Base-by-base conservation (phyloP, 1,140 invertebrate genomes). In the Himalopsyche phryganea region DNA sequence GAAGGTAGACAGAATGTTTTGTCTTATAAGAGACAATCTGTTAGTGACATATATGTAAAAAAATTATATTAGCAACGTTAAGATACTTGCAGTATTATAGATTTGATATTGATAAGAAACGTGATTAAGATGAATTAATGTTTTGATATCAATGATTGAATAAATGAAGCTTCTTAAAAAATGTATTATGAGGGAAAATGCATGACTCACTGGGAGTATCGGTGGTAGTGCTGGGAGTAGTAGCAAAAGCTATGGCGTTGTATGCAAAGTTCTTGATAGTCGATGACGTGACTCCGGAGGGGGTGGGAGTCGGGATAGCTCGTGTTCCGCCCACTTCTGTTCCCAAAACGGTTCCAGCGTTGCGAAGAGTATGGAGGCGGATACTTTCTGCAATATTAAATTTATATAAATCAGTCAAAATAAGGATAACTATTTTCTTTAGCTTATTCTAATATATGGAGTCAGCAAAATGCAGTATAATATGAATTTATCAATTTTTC, bases 311-410 rank as follows among this genome's bases (percentile, higher is more conserved):
- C 7, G 66, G 66, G n/a, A 68, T 50, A n/a, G 63, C 56, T 38
- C 76, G 75, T 2, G 74, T 77, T 3, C 78, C 75, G n/a, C 80
- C 74, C 6, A 81, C 71, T 18, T 83, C 82, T 1, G 75, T 81
- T n/a, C 83, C 81, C n/a, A 84, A 65, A 11, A 85, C 80, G 1
- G 78, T 76, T 7, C 82, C 83, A 13, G 82, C 81, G 63, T 85
- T 82, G 33, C 80, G 77, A 28, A 84, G 66, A 6, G 81, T 79
- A 63, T 86, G 83, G 40, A 79, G 78, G 20, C 80, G 78, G 45
- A 86, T 82, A 49, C 81, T 84, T 59, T 83, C 83, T 83, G 68
- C n/a, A 70, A 72, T 52, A 35, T 6, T 62, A 4, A 15, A 13
- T 5, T 40, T 40, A 40, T 28, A n/a, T n/a, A n/a, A n/a, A n/a